Evolutionary conservation across 1,140 invertebrate species (phyloP), one percentile per base, ranked within the genome.

Genomic region (Archegozetes longisetosus): DNA sequence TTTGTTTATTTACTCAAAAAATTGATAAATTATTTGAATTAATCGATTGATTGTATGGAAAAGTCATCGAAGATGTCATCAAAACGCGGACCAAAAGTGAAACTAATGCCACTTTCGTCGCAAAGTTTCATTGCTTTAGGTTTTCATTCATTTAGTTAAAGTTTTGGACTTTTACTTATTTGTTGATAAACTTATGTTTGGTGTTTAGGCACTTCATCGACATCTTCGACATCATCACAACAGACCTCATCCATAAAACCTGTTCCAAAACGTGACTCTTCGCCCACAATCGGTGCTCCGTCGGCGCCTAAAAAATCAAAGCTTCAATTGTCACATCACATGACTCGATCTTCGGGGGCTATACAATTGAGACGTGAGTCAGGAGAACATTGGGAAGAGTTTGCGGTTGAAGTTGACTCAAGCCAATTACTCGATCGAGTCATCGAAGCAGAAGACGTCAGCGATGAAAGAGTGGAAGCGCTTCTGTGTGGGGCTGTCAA

Each of bases 401-500:
- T 27, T 12, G 58, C 58, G 2, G 52, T 60, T 13, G 53, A 62
- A 32, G 73, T 75, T 58, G 74, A 77, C 2, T 64, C 72, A 32
- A 53, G 64, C 46, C 69, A 71, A 4, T 64, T 78, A 9, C 63
- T 74, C 4, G 65, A 68, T 28, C 66, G 69, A 55, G 65, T 78
- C 24, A 53, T 72, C 25, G 69, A 70, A 58, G 76, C 74, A 27
- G 73, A 75, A 59, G 72, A 73, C n/a, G 66, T 64, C 24, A 67
- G 65, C 48, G 71, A 77, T 66, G 71, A 74, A 62, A 70, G 67
- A 55, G 64, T 75, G 23, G 77, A 78, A 62, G 73, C 69, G 13
- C 65, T 77, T 22, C 55, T 79, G 6, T 78, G 76, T 70, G 78
- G 78, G 24, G 72, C 76, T 48, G 75, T 78, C 0, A 77, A 77